phyloP scores from a whole-genome alignment of 2,113 vertebrate genomes.

The Bettongia penicillata region DNA sequence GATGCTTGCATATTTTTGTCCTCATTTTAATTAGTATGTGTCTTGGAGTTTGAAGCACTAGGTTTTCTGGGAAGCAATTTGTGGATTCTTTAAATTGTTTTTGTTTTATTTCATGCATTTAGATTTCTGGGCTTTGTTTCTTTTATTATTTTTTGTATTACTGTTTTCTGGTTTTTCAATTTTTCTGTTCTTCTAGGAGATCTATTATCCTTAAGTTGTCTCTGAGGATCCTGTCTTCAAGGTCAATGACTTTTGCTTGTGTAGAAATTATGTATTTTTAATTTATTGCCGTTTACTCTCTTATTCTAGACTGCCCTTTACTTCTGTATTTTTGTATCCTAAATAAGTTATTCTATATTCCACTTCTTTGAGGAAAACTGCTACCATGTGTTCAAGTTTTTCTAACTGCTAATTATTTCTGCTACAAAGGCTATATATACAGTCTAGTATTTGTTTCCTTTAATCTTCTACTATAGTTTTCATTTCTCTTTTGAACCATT shows the following conservation, averaged over 20 bases:
- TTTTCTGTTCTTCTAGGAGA: not conserved
- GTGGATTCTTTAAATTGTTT: not conserved
- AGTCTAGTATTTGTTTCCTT: not conserved
- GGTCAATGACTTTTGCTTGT: not conserved
- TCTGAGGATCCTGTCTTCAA: not conserved
- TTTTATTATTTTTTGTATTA: not conserved
- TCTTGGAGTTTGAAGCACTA: too few species aligned
- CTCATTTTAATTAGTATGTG: too few species aligned
- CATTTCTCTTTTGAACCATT: not conserved
- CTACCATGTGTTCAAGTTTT: not conserved
- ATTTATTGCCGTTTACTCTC: not conserved
- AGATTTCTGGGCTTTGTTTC: not conserved
- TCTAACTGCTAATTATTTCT: not conserved
- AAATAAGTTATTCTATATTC: not conserved
- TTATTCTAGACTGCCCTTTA: not conserved
- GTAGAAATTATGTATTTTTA: not conserved
- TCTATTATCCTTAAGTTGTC: not conserved
- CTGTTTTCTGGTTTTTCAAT: not conserved
- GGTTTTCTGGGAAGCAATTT: not conserved
- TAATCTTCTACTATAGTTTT: not conserved
- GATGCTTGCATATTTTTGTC: too few species aligned
- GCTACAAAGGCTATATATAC: not conserved
- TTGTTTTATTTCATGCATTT: not conserved
- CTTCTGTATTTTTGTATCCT: not conserved
- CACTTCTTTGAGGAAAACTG: not conserved